These are phyloP conservation scores for Chrysomela aeneicollis DNA, from an alignment of 2,888 invertebrate species.

Conservation along the genomic window DNA sequence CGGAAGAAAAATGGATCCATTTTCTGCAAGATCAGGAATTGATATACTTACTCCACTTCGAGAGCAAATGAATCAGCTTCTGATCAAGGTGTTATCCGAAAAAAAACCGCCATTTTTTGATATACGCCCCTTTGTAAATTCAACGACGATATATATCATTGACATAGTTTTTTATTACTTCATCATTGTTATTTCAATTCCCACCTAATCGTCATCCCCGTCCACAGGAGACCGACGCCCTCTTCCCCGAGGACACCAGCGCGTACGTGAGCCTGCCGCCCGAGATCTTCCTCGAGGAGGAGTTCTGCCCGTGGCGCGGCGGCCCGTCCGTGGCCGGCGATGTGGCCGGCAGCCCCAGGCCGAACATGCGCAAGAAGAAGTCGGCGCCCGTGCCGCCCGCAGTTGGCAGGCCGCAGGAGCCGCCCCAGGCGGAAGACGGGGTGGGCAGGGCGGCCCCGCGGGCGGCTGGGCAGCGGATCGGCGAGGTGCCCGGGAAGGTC, in stretches of 20 bases:
- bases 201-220: too few species aligned
- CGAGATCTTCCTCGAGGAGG: constrained; percentile 46
- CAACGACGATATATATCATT: too few species aligned
- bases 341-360: constrained; percentile 71
- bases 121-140: too few species aligned
- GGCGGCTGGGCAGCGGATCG: constrained; percentile 11
- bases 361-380: constrained; percentile 72
- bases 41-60: too few species aligned
- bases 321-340: constrained; percentile 53
- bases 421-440: not conserved
- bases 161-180: too few species aligned
- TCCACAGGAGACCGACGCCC: constrained; percentile 72
- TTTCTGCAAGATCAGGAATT: too few species aligned
- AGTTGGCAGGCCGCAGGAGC: not conserved
- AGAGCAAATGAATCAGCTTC: too few species aligned
- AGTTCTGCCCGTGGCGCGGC: constrained; percentile 54
- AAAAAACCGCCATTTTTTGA: too few species aligned
- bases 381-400: constrained; percentile 69
- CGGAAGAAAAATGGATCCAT: too few species aligned
- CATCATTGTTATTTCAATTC: too few species aligned
- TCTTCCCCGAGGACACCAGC: constrained; percentile 81
- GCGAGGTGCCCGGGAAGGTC: constrained; percentile 23
- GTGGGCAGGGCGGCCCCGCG: not conserved
- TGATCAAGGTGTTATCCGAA: too few species aligned
- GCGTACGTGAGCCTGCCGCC: constrained; percentile 68